Base-by-base conservation (phyloP, 2,113 vertebrate genomes). In the Columba livia region DNA sequence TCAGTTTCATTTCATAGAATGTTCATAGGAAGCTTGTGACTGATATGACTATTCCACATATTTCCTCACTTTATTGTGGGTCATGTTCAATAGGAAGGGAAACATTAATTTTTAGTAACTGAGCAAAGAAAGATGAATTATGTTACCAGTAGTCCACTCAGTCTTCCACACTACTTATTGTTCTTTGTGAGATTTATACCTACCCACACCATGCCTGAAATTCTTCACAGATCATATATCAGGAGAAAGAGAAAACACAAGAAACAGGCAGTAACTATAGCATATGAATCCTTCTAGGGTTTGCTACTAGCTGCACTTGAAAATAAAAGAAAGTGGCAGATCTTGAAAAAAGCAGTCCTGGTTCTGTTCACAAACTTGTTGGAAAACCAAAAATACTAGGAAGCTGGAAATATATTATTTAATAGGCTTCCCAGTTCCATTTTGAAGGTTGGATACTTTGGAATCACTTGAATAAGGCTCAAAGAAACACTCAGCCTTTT, bases 251-350 rank as follows among this genome's bases (percentile, higher is more conserved):
- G 2, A 61, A 84, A 79, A 82, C 10, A 18, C 1, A 79, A 44
- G 13, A 73, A 56, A 12, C 0, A 19, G 3, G 2, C 4, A 78
- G 5, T 3, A 66, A 17, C 4, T 0, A 0, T 18, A 36, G 9
- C 15, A 62, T 11, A 23, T 42, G 1, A 11, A 62, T 79, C 2
- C 5, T 79, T 88, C 31, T 47, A 36, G 14, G 5, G 5, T 32
- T 85, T 88, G 13, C 12, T 58, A 34, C 6, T 48, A 58, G 10
- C 6, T 85, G 29, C 6, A 34, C 31, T 48, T 82, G 23, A 89
- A 87, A 91, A 64, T 25, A 75, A 66, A 5, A 79, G 15, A 51
- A 60, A 53, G 4, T 54, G 50, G 36, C 38, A 83, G 7, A 44
- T 85, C 14, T 36, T 8, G 13, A 82, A 13, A n/a, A 91, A 85